Conservation (phyloP, 1,140 invertebrate species). For the Trichonephila inaurata region DNA sequence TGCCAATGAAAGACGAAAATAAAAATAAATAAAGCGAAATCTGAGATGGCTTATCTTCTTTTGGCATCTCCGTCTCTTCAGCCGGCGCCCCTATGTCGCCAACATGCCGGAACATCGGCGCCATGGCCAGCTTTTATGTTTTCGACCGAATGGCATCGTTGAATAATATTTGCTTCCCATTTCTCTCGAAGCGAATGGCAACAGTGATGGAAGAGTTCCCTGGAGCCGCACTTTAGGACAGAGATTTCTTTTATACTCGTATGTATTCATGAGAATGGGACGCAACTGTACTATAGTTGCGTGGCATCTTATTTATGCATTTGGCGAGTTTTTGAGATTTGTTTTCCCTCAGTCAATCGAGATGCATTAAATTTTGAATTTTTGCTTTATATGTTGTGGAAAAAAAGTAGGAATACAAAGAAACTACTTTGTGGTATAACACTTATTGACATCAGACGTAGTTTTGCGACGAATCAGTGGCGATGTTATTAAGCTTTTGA, state of each 20-base stretch:
- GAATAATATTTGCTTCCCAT: constrained; percentile 42
- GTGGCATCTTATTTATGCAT: constrained; percentile 8
- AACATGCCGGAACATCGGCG: neutral
- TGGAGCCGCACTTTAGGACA: neutral
- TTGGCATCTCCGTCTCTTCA: neutral
- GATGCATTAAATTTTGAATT: too few relatives aligned
- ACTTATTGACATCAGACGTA: too few relatives aligned
- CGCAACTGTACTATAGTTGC: neutral
- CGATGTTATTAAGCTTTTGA: too few relatives aligned
- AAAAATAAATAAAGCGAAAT: constrained; percentile 28
- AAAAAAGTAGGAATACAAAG: too few relatives aligned
- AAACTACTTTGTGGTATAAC: too few relatives aligned
- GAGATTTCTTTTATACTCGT: neutral
- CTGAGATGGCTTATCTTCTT: constrained; percentile 37
- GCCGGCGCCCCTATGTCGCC: constrained; percentile 12
- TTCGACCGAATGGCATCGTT: constrained; percentile 25
- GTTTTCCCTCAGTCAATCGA: neutral
- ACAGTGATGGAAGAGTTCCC: constrained; percentile 24
- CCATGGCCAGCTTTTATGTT: constrained; percentile 1
- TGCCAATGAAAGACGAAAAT: neutral
- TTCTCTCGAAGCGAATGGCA: constrained; percentile 30
- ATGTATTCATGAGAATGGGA: constrained; percentile 3
- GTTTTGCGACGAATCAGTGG: too few relatives aligned
- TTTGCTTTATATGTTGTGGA: too few relatives aligned
- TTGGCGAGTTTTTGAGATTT: neutral